phyloP scores from a whole-genome alignment of 2,797 vertebrate genomes.

The Peromyscus eremicus region DNA sequence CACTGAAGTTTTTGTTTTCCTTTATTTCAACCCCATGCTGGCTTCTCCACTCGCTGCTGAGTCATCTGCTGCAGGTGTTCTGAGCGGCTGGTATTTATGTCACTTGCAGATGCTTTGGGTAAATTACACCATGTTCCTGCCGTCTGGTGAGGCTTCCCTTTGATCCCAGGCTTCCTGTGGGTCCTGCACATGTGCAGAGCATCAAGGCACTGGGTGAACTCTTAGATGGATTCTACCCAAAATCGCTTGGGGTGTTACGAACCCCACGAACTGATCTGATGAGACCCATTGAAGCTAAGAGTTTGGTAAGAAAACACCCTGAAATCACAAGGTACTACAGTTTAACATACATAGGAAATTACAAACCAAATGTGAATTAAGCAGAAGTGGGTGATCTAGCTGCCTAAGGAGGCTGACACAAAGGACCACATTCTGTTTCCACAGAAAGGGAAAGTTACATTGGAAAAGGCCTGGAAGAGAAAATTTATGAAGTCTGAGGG shows the following conservation, averaged over 20 bases:
- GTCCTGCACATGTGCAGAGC: constrained; percentile 38
- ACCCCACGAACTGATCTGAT: constrained; percentile 75
- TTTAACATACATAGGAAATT: background rate
- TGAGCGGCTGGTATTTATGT: constrained; percentile 80
- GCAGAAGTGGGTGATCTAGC: background rate
- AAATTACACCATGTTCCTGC: constrained; percentile 63
- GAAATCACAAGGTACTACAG: constrained; percentile 59
- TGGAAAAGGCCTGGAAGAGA: background rate
- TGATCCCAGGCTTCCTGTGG: constrained; percentile 75
- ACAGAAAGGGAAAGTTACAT: background rate
- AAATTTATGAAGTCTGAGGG: background rate
- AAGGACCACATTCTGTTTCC: background rate
- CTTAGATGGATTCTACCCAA: constrained; percentile 72
- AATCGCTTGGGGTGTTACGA: constrained; percentile 71
- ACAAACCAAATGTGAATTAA: fast-evolving
- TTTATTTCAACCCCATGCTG: constrained; percentile 79
- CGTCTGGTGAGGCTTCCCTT: constrained; percentile 41
- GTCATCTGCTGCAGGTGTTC: constrained; percentile 86
- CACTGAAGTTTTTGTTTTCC: constrained; percentile 86
- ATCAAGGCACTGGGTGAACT: constrained; percentile 68
- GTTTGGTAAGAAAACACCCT: constrained; percentile 49
- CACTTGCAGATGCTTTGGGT: constrained; percentile 73
- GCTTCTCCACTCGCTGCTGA: constrained; percentile 83
- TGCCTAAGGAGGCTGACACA: constrained; percentile 32
- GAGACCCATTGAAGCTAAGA: constrained; percentile 56